Evolutionary conservation across 1,140 invertebrate genomes (phyloP).

Genomic region (Aporrectodea caliginosa): DNA sequence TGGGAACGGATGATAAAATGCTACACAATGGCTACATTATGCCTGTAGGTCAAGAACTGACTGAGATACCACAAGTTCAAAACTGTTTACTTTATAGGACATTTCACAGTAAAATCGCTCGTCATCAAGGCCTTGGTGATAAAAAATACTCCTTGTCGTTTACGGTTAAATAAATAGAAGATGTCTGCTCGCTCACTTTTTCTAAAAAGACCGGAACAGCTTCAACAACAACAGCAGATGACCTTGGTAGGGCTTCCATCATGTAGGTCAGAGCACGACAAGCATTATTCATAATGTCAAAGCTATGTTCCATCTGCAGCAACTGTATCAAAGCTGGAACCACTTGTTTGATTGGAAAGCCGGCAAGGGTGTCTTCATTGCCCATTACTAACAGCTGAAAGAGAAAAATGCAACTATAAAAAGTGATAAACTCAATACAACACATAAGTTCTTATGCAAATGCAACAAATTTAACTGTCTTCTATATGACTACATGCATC

Average conservation of each 20-base stretch:
- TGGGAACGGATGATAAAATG: too few species aligned
- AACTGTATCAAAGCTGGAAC: conserved; percentile 75
- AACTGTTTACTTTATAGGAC: too few species aligned
- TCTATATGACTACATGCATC: too few species aligned
- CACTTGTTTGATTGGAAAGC: conserved; percentile 95
- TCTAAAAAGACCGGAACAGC: conserved; percentile 78
- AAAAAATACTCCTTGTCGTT: too few species aligned
- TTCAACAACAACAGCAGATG: conserved; percentile 91
- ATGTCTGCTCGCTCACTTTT: conserved; percentile 46
- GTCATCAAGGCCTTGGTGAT: too few species aligned
- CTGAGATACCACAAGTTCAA: too few species aligned
- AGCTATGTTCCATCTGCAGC: conserved; percentile 74
- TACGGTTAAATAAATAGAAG: too few species aligned
- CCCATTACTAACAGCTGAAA: conserved; percentile 94
- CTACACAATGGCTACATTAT: too few species aligned
- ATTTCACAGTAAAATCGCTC: too few species aligned
- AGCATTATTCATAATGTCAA: conserved; percentile 99
- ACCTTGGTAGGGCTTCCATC: conserved; percentile 96
- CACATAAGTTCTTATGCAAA: not conserved
- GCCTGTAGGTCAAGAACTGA: too few species aligned
- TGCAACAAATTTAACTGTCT: not conserved
- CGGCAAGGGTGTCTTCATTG: conserved; percentile 96
- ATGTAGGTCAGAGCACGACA: conserved; percentile 97
- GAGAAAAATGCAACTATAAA: not conserved
- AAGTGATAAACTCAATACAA: not conserved